Evolutionary conservation across 2,888 invertebrate species (phyloP).

Genomic region (Rhagonycha lutea): DNA sequence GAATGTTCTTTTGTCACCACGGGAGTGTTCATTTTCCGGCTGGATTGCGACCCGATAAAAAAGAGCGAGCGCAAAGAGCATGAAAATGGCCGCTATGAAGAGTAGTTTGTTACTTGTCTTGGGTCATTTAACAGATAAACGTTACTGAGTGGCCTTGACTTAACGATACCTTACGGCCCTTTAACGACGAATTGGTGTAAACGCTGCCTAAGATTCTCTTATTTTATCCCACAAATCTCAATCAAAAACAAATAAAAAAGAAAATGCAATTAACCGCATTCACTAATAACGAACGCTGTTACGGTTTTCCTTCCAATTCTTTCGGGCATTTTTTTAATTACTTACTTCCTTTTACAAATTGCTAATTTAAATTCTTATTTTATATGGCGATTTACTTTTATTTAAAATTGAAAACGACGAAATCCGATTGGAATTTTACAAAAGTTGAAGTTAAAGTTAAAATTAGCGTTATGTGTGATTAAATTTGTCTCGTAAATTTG

Average conservation of each 20-base stretch:
- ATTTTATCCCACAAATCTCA: slow-evolving; percentile 24
- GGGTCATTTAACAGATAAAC: slow-evolving; percentile 57
- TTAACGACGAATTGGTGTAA: slow-evolving; percentile 39
- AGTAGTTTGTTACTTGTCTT: slow-evolving; percentile 55
- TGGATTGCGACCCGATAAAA: slow-evolving; percentile 56
- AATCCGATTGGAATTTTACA: no score
- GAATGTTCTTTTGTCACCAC: slow-evolving; percentile 58
- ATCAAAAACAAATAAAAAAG: slow-evolving; percentile 1
- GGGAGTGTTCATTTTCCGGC: slow-evolving; percentile 59
- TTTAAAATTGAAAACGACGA: neutral
- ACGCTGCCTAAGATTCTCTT: slow-evolving; percentile 28
- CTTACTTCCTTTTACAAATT: neutral
- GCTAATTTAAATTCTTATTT: neutral
- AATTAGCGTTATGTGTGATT: no score
- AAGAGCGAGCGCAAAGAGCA: slow-evolving; percentile 53
- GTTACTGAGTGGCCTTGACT: slow-evolving; percentile 52
- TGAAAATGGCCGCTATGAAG: slow-evolving; percentile 51
- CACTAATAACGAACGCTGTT: neutral
- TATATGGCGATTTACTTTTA: neutral
- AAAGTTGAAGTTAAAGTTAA: no score
- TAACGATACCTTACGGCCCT: slow-evolving; percentile 54
- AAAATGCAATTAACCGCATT: neutral
- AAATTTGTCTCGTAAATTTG: no score
- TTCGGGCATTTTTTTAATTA: neutral
- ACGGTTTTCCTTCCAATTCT: neutral